Base-by-base conservation (phyloP, 2,113 vertebrate genomes). In the Pluvialis apricaria region DNA sequence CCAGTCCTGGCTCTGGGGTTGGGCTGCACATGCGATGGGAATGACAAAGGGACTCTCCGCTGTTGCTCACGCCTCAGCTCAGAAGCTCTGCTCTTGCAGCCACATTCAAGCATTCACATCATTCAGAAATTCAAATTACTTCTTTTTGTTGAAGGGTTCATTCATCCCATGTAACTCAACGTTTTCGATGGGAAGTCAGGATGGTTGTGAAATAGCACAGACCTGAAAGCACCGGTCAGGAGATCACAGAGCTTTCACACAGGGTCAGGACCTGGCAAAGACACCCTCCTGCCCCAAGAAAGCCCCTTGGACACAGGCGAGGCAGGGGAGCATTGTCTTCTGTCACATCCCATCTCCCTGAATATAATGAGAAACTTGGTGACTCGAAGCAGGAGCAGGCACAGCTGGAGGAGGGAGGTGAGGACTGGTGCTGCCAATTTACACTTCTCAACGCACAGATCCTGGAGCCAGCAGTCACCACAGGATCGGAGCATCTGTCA, bases 311-410 rank as follows among this genome's bases (percentile, higher is more conserved):
- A 52, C 52, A 64, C 18, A 19, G 36, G 34, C 1, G 6, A 66
- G 62, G 25, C 28, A 86, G 28, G 21, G 42, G 7, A 38, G 11
- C 0, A 1, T 55, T 54, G 31, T 22, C 25, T 52, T 17, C 29
- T 64, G 69, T 36, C 38, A 24, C 31, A 65, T 72, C 15, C 40
- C 52, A 29, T 61, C 34, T 71, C 31, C 54, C 20, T 36, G 16
- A 18, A 80, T 36, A 32, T 31, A 16, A n/a, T 7, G 7, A 57
- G 36, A 71, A 49, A 18, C 14, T 3, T 19, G 15, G 25, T 60
- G 40, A 21, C 36, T 38, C 0, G 0, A 44, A 77, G 45, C 42
- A 61, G 60, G 26, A 69, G 22, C 47, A 20, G 0, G 2, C 24
- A n/a, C 8, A 66, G 52, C 36, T 55, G 26, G 15, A 54, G 44